A percentile compares a stretch with the other conserved stretches of the same genome.
Evolutionary conservation across 2,797 vertebrate species (phyloP).

Genomic region (Rhincodon typus): DNA sequence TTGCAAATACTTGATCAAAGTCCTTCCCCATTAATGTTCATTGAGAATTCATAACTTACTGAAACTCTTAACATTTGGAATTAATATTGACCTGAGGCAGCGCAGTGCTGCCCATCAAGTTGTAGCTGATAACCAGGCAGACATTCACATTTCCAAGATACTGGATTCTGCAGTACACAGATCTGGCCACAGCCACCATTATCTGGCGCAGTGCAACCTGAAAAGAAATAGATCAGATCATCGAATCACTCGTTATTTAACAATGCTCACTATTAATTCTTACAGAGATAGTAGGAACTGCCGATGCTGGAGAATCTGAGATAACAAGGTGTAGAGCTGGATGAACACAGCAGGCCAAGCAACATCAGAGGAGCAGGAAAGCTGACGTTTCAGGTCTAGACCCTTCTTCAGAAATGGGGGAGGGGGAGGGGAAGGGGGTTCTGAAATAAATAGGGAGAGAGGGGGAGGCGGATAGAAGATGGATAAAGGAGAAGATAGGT

Average conservation of each 20-base stretch:
- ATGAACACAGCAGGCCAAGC: no score
- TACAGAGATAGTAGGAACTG: no score
- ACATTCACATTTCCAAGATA: conserved; percentile 75
- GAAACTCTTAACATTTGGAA: not conserved
- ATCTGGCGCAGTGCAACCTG: conserved; percentile 80
- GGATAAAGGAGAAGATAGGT: no score
- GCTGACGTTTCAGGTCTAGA: no score
- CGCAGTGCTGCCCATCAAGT: conserved; percentile 66
- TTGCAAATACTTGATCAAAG: not conserved
- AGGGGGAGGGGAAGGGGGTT: no score
- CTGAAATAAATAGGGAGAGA: no score
- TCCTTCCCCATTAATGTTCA: not conserved
- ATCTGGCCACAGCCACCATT: conserved; percentile 83
- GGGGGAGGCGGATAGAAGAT: no score
- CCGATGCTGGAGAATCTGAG: no score
- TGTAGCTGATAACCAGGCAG: conserved; percentile 77
- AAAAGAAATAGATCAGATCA: conserved; percentile 38
- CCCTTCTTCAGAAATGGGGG: no score
- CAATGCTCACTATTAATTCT: not conserved
- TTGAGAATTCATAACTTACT: not conserved
- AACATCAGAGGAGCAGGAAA: no score
- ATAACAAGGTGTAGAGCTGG: no score
- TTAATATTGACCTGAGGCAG: conserved; percentile 63
- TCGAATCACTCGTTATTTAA: not conserved
- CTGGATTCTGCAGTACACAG: conserved; percentile 61